Conservation (phyloP, 2,113 vertebrate genomes). For the Panthera leo region DNA sequence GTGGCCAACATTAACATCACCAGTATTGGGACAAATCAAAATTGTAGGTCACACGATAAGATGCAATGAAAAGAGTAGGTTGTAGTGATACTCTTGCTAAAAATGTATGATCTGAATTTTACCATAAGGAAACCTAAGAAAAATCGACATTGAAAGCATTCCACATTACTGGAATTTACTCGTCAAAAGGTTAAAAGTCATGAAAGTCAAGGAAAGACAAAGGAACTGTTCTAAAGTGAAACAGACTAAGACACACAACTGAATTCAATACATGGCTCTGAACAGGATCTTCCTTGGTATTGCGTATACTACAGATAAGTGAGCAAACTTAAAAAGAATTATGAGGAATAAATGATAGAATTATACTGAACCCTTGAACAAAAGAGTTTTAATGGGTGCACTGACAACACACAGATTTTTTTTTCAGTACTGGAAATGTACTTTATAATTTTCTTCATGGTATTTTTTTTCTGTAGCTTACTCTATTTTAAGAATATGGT, state of each 20-base stretch:
- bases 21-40: background rate
- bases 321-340: background rate
- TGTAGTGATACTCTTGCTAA: background rate
- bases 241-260: background rate
- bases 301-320: background rate
- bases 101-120: background rate
- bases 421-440: background rate
- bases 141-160: background rate
- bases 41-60: background rate
- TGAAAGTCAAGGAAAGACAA: background rate
- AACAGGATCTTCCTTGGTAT: background rate
- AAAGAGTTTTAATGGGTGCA: background rate
- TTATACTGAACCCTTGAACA: background rate
- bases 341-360: background rate
- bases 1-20: background rate
- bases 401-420: background rate
- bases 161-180: background rate
- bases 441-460: background rate
- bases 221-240: background rate
- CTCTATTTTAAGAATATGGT: background rate
- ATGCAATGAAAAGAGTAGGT: background rate
- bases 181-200: background rate
- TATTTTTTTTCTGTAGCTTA: background rate
- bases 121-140: background rate
- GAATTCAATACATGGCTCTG: background rate